A percentile compares a stretch with the other conserved stretches of the same genome.
phyloP scores from a whole-genome alignment of 2,888 invertebrate genomes.

The Morpho helenor region DNA sequence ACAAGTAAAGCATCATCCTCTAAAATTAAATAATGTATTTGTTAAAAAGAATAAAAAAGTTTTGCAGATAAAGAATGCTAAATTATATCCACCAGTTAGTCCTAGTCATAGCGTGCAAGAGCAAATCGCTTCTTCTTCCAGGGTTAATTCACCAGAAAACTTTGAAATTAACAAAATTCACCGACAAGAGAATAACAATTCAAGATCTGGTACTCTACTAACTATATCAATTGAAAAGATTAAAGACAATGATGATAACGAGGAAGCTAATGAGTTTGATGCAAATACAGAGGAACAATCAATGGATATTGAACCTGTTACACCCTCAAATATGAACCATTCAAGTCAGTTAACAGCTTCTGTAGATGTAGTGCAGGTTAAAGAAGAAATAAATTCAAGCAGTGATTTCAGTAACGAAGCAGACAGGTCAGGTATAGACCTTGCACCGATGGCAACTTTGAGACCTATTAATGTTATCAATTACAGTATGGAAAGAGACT shows the following conservation, averaged over 20 bases:
- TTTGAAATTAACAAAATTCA: conserved; percentile 54
- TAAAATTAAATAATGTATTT: conserved; percentile 65
- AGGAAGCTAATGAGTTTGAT: conserved; percentile 51
- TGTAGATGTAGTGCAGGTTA: conserved; percentile 48
- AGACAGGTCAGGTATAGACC: conserved; percentile 39
- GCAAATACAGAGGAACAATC: conserved; percentile 62
- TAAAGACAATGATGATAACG: conserved; percentile 34
- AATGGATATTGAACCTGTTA: conserved; percentile 60
- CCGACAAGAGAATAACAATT: conserved; percentile 24
- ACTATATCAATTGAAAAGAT: conserved; percentile 57
- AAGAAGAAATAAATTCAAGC: conserved; percentile 62
- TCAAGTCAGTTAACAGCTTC: conserved; percentile 37
- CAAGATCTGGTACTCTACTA: conserved; percentile 40
- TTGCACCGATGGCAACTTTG: conserved; percentile 51
- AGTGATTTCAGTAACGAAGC: conserved; percentile 58
- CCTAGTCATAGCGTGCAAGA: conserved; percentile 33
- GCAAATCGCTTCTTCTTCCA: conserved; percentile 50
- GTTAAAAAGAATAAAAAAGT: conserved; percentile 69
- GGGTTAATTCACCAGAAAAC: conserved; percentile 48
- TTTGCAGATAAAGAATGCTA: conserved; percentile 66
- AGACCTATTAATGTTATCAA: conserved; percentile 66
- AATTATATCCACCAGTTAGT: conserved; percentile 31
- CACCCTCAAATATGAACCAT: conserved; percentile 40
- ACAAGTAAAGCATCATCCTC: conserved; percentile 24
- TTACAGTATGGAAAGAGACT: conserved; percentile 57